Evolutionary conservation across 2,888 invertebrate species (phyloP), one percentile per base, ranked within the genome.

Genomic region (Cerceris rybyensis): DNA sequence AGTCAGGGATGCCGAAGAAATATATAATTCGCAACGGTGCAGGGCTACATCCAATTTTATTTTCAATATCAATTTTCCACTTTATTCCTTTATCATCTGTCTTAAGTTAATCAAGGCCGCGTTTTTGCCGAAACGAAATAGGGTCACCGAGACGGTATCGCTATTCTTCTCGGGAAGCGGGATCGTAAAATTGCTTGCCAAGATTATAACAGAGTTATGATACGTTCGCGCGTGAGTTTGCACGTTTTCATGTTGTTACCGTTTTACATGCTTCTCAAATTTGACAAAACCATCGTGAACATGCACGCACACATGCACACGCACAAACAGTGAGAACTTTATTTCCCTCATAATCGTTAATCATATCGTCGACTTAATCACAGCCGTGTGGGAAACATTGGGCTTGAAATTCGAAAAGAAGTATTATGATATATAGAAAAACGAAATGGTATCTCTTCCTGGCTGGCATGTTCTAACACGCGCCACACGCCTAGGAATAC

Each of bases 131-230:
- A 7, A 28, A 28, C 14, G 63, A 28, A 63, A 50, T 63, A 63
- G 63, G 63, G 63, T 63, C 63, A 63, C 4, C 6, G 17, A 17
- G 63, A 4, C 17, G 39, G 39, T n/a, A 28, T 28, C 13, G 6
- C 13, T 59, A n/a, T 59, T 68, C 43, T n/a, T 16, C 55, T 13
- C 42, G 54, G 46, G 59, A 39, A 41, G 67, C 9, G 16, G 14
- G 65, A 70, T 50, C 17, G 16, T 43, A 39, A 41, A 13, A 58
- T 41, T 28, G n/a, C 50, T 57, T 79, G 79, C 79, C 81, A 81
- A 81, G 63, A 70, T 13, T 49, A 42, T 65, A 61, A 57, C 57
- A 49, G 65, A 73, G 70, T 79, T 79, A 64, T 49, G 75, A 71
- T 66, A 41, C 58, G 49, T 68, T 43, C 60, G 43, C 57, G 60